Percentiles rank a stretch among this genome's conserved stretches.
Conservation (phyloP, 2,113 vertebrate species). For the Fregata magnificens region DNA sequence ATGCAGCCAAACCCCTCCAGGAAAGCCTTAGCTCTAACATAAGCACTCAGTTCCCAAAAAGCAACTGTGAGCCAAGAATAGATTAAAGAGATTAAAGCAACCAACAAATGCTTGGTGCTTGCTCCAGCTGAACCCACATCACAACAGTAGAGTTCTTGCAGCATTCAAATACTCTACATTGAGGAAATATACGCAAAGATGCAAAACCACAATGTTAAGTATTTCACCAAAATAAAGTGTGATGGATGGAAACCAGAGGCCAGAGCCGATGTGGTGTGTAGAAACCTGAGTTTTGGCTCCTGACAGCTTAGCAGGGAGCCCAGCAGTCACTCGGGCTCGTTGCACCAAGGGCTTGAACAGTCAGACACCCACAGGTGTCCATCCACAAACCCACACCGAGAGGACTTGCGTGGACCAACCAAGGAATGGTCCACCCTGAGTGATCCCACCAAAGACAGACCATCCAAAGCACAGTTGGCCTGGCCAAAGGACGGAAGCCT, state of each 20-base stretch:
- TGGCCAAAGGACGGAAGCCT: background rate
- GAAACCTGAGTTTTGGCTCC: background rate
- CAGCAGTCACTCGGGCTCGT: accelerated
- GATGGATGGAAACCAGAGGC: background rate
- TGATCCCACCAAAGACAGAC: background rate
- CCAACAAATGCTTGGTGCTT: background rate
- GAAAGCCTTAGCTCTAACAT: background rate
- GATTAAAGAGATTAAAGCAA: background rate
- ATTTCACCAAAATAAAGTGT: accelerated
- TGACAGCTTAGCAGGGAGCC: background rate
- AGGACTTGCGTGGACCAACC: background rate
- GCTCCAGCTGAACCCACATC: background rate
- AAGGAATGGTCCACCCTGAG: background rate
- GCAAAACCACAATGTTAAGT: accelerated
- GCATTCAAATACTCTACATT: background rate
- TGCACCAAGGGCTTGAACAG: background rate
- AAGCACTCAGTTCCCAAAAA: background rate
- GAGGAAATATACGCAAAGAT: background rate
- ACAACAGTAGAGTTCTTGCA: background rate
- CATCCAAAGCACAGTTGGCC: accelerated
- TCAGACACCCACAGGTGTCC: no score
- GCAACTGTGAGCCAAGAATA: background rate
- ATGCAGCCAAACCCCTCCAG: background rate
- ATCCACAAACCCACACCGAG: accelerated
- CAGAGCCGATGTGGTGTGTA: accelerated